Evolutionary conservation across 2,113 vertebrate species (phyloP), one percentile per base, ranked within the genome.

Genomic region (Callocephalon fimbriatum): DNA sequence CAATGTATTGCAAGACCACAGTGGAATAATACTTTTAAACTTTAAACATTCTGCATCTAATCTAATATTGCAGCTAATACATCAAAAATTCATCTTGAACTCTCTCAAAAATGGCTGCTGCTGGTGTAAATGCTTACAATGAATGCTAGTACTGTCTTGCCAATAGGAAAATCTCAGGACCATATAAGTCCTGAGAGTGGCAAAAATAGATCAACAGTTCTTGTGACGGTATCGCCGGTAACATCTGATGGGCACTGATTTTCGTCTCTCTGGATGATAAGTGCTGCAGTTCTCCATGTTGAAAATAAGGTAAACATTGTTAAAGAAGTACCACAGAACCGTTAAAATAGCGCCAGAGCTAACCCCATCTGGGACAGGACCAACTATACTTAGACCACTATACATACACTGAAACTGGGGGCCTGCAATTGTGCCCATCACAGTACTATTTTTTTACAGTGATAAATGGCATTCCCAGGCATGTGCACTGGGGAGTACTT

Each of bases 11-110:
- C 58, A 51, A 68, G 70, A 35, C 56, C 51, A 84, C 63, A 70
- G 12, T 29, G 72, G 71, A 84, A 54, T 91, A 83, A 86, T 54
- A 37, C 51, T 87, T 92, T n/a, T 61, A 35, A 89, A 73, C 40
- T 63, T 93, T 5, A 67, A 88, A 26, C 25, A 2, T 92, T 48
- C 70, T 76, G 35, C 27, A 54, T 83, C 86, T 90, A 70, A 93
- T 95, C 65, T 93, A 72, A 95, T 94, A 90, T 44, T 91, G 29
- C 61, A 95, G 75, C 63, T 90, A 88, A 95, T 97, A 42, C 63
- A 96, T 95, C 92, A 95, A 73, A 93, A 93, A 80, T 80, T 48
- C 70, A 88, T 92, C 73, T 61, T 71, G 44, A 81, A 61, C 40
- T 83, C 15, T 75, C 76, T 81, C 50, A 91, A 59, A 92, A 91